Conservation (phyloP, 2,888 invertebrate genomes). For the Melinaea menophilus region DNA sequence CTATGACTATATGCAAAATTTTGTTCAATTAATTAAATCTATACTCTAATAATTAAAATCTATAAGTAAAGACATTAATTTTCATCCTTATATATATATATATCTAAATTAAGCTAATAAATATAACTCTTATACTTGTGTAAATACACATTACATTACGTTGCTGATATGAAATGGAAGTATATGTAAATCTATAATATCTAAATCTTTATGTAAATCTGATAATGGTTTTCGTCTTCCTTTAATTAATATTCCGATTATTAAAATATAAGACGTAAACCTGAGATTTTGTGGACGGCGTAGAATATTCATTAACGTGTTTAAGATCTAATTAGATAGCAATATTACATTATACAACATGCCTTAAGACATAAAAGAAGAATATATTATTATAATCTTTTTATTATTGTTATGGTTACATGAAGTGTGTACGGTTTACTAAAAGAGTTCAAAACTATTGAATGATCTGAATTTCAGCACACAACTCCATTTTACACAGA, state of each 20-base stretch:
- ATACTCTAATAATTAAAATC: too few relatives aligned
- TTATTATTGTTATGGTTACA: too few relatives aligned
- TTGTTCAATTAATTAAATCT: too few relatives aligned
- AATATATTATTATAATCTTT: too few relatives aligned
- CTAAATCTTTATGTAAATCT: constrained; percentile 27
- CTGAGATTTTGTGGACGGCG: constrained; percentile 30
- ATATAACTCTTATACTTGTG: too few relatives aligned
- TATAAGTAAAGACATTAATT: too few relatives aligned
- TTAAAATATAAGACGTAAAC: constrained; percentile 14
- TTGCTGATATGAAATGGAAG: constrained; percentile 13
- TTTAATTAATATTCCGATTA: constrained; percentile 24
- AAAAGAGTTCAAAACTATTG: constrained; percentile 10
- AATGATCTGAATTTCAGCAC: constrained; percentile 50
- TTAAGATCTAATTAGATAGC: neutral
- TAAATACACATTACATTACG: neutral
- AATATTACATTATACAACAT: too few relatives aligned
- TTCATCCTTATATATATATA: too few relatives aligned
- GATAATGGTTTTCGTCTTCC: constrained; percentile 20
- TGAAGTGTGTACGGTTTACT: too few relatives aligned
- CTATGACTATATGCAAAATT: too few relatives aligned
- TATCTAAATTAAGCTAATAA: too few relatives aligned
- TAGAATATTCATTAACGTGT: neutral
- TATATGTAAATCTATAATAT: constrained; percentile 11
- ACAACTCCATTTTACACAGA: constrained; percentile 47
- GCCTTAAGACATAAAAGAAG: too few relatives aligned